Evolutionary conservation across 2,113 vertebrate species (phyloP), one percentile per base, ranked within the genome.

Genomic region (Patagioenas fasciata): DNA sequence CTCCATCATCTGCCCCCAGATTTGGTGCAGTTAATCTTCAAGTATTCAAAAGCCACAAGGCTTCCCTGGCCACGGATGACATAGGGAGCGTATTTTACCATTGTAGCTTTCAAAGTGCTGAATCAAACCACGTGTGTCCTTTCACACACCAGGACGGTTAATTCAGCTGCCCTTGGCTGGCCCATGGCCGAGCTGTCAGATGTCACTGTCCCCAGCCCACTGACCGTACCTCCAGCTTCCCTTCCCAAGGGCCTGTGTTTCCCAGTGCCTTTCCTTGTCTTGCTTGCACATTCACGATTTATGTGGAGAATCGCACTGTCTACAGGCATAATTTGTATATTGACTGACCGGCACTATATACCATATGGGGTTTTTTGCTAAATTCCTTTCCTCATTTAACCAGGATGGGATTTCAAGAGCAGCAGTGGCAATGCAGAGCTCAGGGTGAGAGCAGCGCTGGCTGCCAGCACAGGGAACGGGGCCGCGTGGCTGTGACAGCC

Each of bases 201-300:
- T 9, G 36, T 62, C 34, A 2, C 70, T 23, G 42, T 73, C 58
- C 54, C 84, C 48, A 71, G 26, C 56, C 40, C 3, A 0, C 53
- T 13, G 32, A 16, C 25, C 2, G 0, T 3, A 2, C 3, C 4
- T 64, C 42, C 20, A 11, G 19, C 77, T 51, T 54, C 34, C 47
- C 42, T 70, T 74, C 51, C 47, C 54, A 9, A n/a, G 11, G 3
- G 38, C 13, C 75, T 58, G 31, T 15, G 3, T 20, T 62, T 69
- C 36, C 31, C 14, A 38, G 2, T 25, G 36, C 40, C 50, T 77
- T 53, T 40, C 64, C 40, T 23, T 12, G 9, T 8, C 50, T 19
- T 5, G 15, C 5, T 0, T 0, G 8, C 1, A 3, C 15, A 2
- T 7, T 15, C 53, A 6, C 47, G 9, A 42, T 5, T 57, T 8